These are phyloP conservation scores for Kryptolebias marmoratus DNA, from an alignment of 2,113 vertebrate genomes.

Conservation along the genomic window DNA sequence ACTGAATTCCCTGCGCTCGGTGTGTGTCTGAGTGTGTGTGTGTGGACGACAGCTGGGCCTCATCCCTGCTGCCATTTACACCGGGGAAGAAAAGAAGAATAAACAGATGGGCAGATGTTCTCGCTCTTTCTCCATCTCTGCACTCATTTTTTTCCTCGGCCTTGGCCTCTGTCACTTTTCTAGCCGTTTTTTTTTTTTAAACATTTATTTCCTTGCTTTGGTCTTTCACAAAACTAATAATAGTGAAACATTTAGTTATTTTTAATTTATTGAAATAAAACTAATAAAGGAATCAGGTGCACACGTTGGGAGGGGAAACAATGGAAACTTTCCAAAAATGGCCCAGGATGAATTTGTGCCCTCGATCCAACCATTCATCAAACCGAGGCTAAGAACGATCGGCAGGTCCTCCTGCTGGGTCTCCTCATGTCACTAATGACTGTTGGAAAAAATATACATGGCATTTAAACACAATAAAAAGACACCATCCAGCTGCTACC, in stretches of 20 bases:
- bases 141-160: slow-evolving; percentile 35
- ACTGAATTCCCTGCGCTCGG: slow-evolving; percentile 60
- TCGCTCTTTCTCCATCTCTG: slow-evolving; percentile 45
- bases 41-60: slow-evolving; percentile 73
- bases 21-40: slow-evolving; percentile 40
- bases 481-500: neutral
- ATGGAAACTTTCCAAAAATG: neutral
- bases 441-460: no score
- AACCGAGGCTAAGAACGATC: no score
- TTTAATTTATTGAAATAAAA: neutral
- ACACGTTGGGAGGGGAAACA: neutral
- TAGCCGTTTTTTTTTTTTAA: neutral
- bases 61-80: slow-evolving; percentile 74
- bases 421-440: no score
- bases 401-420: no score
- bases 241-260: neutral
- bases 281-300: neutral
- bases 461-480: neutral
- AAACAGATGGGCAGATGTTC: slow-evolving; percentile 79
- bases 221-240: neutral
- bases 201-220: neutral
- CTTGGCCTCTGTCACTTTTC: slow-evolving; percentile 39
- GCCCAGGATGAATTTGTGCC: neutral
- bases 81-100: slow-evolving; percentile 75
- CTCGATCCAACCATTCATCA: neutral